Evolutionary conservation across 2,797 vertebrate species (phyloP).

Genomic region (Sylvia borin): DNA sequence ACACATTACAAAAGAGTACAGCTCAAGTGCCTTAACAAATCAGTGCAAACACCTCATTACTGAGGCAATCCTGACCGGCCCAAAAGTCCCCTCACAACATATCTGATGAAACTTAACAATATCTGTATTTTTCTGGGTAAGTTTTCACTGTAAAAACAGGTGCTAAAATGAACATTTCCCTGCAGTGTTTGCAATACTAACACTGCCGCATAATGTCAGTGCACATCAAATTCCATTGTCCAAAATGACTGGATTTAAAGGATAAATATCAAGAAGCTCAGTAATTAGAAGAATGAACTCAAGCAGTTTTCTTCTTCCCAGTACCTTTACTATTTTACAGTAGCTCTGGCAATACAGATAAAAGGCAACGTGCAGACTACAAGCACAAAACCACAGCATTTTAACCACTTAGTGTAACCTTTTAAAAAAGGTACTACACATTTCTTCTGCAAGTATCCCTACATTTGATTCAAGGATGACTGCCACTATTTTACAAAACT

Average conservation of each 20-base stretch:
- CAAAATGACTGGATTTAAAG: background rate
- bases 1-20: background rate
- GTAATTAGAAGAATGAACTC: background rate
- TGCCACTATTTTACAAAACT: background rate
- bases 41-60: background rate
- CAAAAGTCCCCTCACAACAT: background rate
- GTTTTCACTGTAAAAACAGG: background rate
- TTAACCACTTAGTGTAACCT: background rate
- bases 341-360: background rate
- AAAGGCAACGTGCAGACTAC: background rate
- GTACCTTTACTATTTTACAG: background rate
- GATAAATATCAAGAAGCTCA: background rate
- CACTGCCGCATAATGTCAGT: constrained; percentile 34
- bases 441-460: background rate
- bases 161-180: background rate
- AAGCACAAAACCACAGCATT: background rate
- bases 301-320: fast-evolving
- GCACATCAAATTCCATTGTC: background rate
- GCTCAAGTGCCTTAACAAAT: background rate
- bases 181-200: background rate
- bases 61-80: background rate
- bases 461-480: background rate
- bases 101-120: background rate
- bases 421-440: background rate
- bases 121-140: background rate